Base-by-base conservation (phyloP, 2,888 invertebrate species). In the Macrophya annulata region DNA sequence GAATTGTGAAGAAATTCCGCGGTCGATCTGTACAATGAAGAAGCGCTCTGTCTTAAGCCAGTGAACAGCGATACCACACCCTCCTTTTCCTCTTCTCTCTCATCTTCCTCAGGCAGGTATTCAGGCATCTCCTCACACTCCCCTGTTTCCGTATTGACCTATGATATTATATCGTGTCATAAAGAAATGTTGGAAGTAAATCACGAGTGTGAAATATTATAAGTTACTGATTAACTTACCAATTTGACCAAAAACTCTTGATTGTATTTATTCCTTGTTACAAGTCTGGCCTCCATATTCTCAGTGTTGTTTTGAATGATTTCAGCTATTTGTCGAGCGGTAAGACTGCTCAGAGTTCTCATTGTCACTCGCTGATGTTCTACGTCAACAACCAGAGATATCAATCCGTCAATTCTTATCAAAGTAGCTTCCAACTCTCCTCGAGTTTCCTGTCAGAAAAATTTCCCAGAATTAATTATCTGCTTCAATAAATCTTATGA, bases 311-410 rank as follows among this genome's bases (percentile, higher is more conserved):
- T 91, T 71, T 89, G 89, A 85, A 94, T 93, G 59, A 92, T 92
- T 85, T 93, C 92, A 0, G 93, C 93, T 81, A 94, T 93, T 89
- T 92, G 92, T 87, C 92, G 92, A 1, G 93, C 91, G 12, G 92
- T 92, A 17, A 94, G 91, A 86, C 90, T 92, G 83, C 88, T 91
- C 84, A 93, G 88, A n/a, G 93, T 93, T 84, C 94, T 91, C 92
- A 94, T 93, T n/a, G 93, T 93, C 76, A 93, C 93, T 85, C 94
- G 90, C 77, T 94, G 94, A 89, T 93, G 93, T 88, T 93, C 93
- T 15, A 93, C 93, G 86, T 94, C 94, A 12, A 93, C 91, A 25
- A 94, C 93, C 40, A 94, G 89, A 6, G 94, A 94, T 84, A 94
- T 90, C 43, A 94, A 89, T 84, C 94, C 94, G 87, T 93, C 92